Conservation (phyloP, 2,888 invertebrate genomes). For the Dicyrtoma fusca region DNA sequence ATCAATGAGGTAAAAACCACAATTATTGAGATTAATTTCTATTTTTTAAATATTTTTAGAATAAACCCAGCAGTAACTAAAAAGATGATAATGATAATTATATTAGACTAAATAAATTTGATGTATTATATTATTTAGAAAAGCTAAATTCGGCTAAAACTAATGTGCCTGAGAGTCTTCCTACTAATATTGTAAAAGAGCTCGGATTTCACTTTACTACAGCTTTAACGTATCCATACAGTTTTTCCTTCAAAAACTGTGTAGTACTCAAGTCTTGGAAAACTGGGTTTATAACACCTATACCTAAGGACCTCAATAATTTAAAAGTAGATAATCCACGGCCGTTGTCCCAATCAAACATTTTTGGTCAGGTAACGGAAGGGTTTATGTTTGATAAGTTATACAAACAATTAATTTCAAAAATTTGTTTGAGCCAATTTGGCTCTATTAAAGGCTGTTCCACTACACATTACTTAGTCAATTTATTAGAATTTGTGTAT, state of each 20-base stretch:
- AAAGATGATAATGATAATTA: no score
- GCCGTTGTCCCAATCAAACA: no score
- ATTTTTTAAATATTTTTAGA: no score
- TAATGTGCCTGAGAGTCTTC: neutral
- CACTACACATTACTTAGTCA: conserved; percentile 1
- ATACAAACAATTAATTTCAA: no score
- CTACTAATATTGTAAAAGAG: neutral
- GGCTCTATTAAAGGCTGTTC: neutral
- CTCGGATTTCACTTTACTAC: neutral
- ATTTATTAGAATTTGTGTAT: conserved; percentile 8
- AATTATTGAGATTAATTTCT: no score
- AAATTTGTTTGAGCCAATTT: neutral
- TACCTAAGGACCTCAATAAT: neutral
- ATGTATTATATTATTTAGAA: no score
- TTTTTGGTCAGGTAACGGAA: no score
- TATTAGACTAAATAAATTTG: no score
- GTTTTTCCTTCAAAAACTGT: neutral
- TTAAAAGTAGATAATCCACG: no score
- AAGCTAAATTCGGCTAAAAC: neutral
- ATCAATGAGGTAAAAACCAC: no score
- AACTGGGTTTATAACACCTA: neutral
- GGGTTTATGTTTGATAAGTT: no score
- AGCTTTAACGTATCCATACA: neutral
- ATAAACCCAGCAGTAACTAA: no score
- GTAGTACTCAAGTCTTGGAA: neutral